Conservation (phyloP, 2,888 invertebrate genomes). For the Pantelozetes paolii region DNA sequence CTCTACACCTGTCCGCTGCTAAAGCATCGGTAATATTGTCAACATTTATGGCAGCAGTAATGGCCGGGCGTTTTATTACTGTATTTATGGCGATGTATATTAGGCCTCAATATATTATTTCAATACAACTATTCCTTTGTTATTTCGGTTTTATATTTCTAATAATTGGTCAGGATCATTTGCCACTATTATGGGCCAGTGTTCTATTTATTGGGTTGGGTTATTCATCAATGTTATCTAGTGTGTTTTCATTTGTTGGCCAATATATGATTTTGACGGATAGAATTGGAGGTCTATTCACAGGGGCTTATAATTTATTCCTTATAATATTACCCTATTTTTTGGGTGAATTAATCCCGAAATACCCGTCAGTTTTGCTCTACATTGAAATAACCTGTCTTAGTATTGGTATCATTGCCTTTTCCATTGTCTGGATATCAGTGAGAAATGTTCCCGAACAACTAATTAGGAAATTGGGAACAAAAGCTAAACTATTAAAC, state of each 20-base stretch:
- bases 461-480: neutral
- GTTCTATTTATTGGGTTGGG: constrained; percentile 9
- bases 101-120: constrained; percentile 24
- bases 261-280: constrained; percentile 27
- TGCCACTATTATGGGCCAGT: neutral
- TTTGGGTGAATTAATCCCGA: neutral
- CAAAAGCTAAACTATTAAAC: too few relatives aligned
- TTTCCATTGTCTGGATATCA: too few relatives aligned
- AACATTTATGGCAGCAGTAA: neutral
- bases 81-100: constrained; percentile 34
- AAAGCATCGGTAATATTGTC: neutral
- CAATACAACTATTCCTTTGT: constrained; percentile 1
- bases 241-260: constrained; percentile 28
- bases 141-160: neutral
- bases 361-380: neutral
- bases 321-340: constrained; percentile 32
- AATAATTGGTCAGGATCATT: neutral
- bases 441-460: neutral
- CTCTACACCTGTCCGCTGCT: neutral
- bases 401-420: neutral
- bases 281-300: constrained; percentile 21
- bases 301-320: constrained; percentile 1
- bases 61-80: constrained; percentile 3
- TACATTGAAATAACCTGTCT: neutral
- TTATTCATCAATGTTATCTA: constrained; percentile 30